These are phyloP conservation scores for Nesidiocoris tenuis DNA, from an alignment of 2,888 invertebrate species.

Conservation along the genomic window DNA sequence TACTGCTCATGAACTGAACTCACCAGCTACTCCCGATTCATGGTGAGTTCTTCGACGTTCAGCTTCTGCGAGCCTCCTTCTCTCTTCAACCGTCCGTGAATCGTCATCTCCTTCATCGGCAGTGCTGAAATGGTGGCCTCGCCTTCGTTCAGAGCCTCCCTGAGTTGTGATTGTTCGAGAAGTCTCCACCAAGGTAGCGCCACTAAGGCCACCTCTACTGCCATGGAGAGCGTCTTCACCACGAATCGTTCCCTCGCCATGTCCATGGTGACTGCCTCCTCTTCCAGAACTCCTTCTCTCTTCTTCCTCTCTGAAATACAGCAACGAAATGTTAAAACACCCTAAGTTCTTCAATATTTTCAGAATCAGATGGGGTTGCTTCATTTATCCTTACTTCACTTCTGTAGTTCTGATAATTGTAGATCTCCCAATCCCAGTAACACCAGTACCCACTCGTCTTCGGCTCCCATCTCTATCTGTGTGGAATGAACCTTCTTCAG, in stretches of 20 bases:
- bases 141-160: conserved; percentile 3
- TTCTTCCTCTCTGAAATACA: conserved; percentile 33
- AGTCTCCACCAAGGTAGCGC: not conserved
- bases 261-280: not conserved
- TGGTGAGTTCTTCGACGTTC: not conserved
- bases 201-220: conserved; percentile 9
- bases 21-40: not conserved
- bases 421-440: not conserved
- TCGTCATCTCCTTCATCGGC: conserved; percentile 9
- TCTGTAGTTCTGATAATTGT: conserved; percentile 3
- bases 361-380: no score
- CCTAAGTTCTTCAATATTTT: no score
- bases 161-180: conserved; percentile 14
- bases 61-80: not conserved
- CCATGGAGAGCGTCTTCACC: not conserved
- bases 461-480: not conserved
- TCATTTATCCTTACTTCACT: no score
- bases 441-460: not conserved
- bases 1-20: no score
- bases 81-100: not conserved
- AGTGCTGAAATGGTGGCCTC: conserved; percentile 22
- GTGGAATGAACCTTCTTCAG: not conserved
- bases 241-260: not conserved
- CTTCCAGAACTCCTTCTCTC: conserved; percentile 15
- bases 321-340: no score